Conservation (phyloP, 1,140 invertebrate genomes). For the Chymomyza costata region DNA sequence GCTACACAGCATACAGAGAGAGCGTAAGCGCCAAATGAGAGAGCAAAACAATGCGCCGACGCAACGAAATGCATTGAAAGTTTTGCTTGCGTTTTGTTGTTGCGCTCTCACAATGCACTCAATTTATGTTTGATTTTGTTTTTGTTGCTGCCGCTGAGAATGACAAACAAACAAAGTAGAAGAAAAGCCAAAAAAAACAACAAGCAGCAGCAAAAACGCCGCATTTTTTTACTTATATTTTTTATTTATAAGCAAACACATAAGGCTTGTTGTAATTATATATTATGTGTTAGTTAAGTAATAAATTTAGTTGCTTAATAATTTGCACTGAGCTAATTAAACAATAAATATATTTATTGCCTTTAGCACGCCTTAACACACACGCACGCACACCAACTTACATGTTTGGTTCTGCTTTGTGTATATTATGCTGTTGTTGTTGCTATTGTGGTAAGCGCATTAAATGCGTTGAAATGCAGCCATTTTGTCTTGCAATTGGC, state of each 20-base stretch:
- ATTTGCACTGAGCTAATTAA: slow-evolving; percentile 5
- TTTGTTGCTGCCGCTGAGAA: slow-evolving; percentile 17
- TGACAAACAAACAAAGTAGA: slow-evolving; percentile 6
- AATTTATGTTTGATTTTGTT: slow-evolving; percentile 29
- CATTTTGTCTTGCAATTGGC: slow-evolving; percentile 68
- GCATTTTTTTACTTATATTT: slow-evolving; percentile 9
- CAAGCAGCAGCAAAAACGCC: slow-evolving; percentile 8
- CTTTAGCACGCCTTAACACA: no score
- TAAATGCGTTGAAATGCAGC: slow-evolving; percentile 68
- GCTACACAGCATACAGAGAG: not conserved
- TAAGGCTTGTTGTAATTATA: no score
- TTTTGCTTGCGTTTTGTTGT: slow-evolving; percentile 32
- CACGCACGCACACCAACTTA: slow-evolving; percentile 23
- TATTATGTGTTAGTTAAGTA: slow-evolving; percentile 5
- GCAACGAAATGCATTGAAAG: slow-evolving; percentile 32
- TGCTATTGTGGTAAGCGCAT: slow-evolving; percentile 48
- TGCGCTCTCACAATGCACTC: slow-evolving; percentile 18
- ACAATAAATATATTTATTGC: not conserved
- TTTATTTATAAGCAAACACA: no score
- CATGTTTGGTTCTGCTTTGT: slow-evolving; percentile 41
- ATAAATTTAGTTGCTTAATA: slow-evolving; percentile 4
- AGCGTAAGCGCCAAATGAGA: not conserved
- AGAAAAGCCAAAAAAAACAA: slow-evolving; percentile 1
- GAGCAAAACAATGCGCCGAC: slow-evolving; percentile 23
- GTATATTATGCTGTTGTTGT: slow-evolving; percentile 41